These are phyloP conservation scores for Clamator glandarius DNA, from an alignment of 2,797 vertebrate species.

Conservation along the genomic window DNA sequence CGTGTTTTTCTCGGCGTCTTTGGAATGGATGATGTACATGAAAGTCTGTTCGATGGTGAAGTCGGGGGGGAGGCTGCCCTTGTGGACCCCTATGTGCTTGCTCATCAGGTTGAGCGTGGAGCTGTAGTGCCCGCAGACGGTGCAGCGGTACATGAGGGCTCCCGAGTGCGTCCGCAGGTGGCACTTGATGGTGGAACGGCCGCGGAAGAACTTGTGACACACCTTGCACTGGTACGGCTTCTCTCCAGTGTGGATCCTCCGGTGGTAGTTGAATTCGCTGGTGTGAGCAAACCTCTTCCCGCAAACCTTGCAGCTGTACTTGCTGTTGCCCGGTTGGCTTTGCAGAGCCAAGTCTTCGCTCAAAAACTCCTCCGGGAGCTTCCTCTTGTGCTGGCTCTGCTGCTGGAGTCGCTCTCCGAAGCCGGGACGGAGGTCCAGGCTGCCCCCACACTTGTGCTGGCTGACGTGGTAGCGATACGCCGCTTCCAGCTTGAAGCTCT, in stretches of 20 bases:
- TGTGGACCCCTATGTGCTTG: slow-evolving; percentile 94
- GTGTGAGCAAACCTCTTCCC: slow-evolving; percentile 97
- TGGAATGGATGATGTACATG: slow-evolving; percentile 99
- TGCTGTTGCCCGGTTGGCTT: slow-evolving; percentile 79
- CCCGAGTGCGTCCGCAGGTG: slow-evolving; percentile 97
- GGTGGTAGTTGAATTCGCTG: slow-evolving; percentile 97
- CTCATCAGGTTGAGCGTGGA: slow-evolving; percentile 98
- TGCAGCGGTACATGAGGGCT: slow-evolving; percentile 98
- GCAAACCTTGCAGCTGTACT: slow-evolving; percentile 94
- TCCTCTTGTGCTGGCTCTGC: slow-evolving; percentile 78
- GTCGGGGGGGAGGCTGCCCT: slow-evolving; percentile 91
- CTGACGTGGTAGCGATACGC: slow-evolving; percentile 91
- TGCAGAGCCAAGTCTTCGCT: slow-evolving; percentile 74
- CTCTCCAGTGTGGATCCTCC: slow-evolving; percentile 95
- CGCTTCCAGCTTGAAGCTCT: slow-evolving; percentile 88
- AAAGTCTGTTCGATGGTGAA: slow-evolving; percentile 99
- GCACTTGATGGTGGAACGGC: slow-evolving; percentile 98
- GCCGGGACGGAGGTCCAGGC: slow-evolving; percentile 63
- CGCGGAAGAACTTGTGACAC: slow-evolving; percentile 96
- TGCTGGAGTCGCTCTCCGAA: slow-evolving; percentile 73
- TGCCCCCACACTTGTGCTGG: slow-evolving; percentile 81
- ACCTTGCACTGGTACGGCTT: slow-evolving; percentile 99
- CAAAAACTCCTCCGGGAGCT: slow-evolving; percentile 85
- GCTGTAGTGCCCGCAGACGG: slow-evolving; percentile 93
- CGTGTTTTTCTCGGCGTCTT: slow-evolving; percentile 86